These are phyloP conservation scores for Lordiphosa andalusiaca DNA, from an alignment of 2,888 invertebrate genomes.

Conservation along the genomic window DNA sequence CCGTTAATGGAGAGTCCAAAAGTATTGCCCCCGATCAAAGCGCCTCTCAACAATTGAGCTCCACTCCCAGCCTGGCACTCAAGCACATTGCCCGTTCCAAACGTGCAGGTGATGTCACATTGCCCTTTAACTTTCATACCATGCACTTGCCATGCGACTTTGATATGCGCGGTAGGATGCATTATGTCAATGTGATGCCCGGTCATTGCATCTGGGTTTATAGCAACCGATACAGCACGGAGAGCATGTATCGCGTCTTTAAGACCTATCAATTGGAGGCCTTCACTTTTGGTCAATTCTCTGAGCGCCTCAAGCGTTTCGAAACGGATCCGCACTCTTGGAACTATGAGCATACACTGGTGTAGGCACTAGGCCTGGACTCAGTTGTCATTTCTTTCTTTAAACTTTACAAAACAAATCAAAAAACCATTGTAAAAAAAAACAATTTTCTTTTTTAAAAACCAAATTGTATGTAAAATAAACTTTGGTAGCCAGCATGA, in stretches of 20 bases:
- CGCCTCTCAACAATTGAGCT: too few species aligned
- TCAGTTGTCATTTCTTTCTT: not conserved
- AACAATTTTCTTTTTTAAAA: not conserved
- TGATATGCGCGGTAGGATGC: not conserved
- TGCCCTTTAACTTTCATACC: conserved; percentile 10
- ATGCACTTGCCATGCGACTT: conserved; percentile 40
- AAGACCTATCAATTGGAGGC: conserved; percentile 38
- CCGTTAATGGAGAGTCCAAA: too few species aligned
- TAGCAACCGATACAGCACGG: conserved; percentile 20
- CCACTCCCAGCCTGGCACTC: not conserved
- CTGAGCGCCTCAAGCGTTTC: conserved; percentile 38
- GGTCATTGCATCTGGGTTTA: conserved; percentile 36
- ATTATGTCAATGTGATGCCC: conserved; percentile 21
- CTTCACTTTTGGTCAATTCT: conserved; percentile 40
- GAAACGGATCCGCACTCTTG: conserved; percentile 72
- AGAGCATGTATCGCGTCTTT: conserved; percentile 23
- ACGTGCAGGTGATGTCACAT: not conserved
- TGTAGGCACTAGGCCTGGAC: not conserved
- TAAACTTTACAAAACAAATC: too few species aligned
- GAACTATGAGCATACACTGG: not conserved
- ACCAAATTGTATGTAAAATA: not conserved
- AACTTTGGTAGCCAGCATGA: not conserved
- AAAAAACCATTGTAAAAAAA: not conserved
- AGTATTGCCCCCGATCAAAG: too few species aligned
- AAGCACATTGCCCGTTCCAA: not conserved